Base-by-base conservation (phyloP, 1,140 invertebrate genomes). In the Caenorhabditis briggsae region DNA sequence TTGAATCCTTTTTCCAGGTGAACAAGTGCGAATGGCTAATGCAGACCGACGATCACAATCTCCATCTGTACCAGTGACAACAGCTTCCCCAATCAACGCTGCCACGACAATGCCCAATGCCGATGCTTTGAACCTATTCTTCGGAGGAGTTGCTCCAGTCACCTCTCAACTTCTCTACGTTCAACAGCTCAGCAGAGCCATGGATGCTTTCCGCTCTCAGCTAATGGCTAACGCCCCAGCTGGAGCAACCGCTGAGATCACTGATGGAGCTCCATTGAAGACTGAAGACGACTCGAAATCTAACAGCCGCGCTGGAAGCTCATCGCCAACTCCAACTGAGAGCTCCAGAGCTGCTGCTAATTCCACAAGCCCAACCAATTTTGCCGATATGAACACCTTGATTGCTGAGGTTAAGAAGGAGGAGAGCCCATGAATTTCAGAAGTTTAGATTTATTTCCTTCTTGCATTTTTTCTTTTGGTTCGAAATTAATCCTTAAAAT, bases 21-120 rank as follows among this genome's bases (percentile, higher is more conserved):
- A 78, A 78, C 70, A 78, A 78, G 70, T 78, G 23, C 70, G 70
- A 53, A 78, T 78, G 43, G 70, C 70, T 50, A 78, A 20, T 23
- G 43, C 70, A 50, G 70, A 78, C 50, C 46, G 70, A 23, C 70
- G 70, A 20, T 78, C 70, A 7, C 70, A 78, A 41, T 78, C 70
- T 23, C 70, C 70, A 23, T 50, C 43, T 23, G 70, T 78, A 9
- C 70, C 70, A 16, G 70, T 78, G 18, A 78, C 43, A 14, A 53
- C 46, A 23, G 43, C 70, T 50, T 78, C 70, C 20, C 70, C 70
- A 50, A n/a, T 78, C 11, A 78, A 48, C 11, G 43, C 70, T 2
- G 70, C 50, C 0, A 50, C 70, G 53, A 20, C 70, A 8, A 78
- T 46, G 9, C 18, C 64, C 50, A 78, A 78, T 12, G 70, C 70